Evolutionary conservation across 2,888 invertebrate genomes (phyloP).

Genomic region (Apamea epomidion): DNA sequence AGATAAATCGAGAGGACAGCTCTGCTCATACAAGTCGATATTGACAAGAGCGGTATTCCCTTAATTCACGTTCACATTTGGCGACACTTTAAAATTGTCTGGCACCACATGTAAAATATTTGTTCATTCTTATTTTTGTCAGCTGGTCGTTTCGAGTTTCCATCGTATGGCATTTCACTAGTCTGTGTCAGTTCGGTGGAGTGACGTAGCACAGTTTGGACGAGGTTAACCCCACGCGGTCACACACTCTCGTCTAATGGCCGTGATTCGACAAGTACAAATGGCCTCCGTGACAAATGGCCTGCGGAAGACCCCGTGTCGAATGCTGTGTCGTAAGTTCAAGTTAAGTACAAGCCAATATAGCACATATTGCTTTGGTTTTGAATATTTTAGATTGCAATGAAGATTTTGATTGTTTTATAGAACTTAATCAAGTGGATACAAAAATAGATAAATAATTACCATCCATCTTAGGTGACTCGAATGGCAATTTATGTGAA

Average conservation of each 20-base stretch:
- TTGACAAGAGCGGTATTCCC: conserved; percentile 84
- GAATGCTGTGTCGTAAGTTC: conserved; percentile 84
- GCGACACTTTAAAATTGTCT: conserved; percentile 61
- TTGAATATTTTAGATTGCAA: conserved; percentile 55
- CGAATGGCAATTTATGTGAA: conserved; percentile 45
- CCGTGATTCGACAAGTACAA: conserved; percentile 91
- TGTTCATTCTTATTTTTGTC: conserved; percentile 35
- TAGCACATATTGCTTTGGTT: conserved; percentile 78
- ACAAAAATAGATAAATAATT: conserved; percentile 26
- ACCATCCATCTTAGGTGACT: conserved; percentile 22
- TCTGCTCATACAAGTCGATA: conserved; percentile 85
- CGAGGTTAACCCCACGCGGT: conserved; percentile 87
- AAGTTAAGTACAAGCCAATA: conserved; percentile 81
- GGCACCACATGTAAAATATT: conserved; percentile 65
- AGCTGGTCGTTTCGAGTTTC: conserved; percentile 62
- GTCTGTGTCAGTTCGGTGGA: conserved; percentile 75
- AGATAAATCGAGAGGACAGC: conserved; percentile 88
- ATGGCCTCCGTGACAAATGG: conserved; percentile 90
- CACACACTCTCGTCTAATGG: conserved; percentile 90
- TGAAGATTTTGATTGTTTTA: conserved; percentile 26
- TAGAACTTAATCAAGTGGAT: conserved; percentile 11
- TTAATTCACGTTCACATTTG: conserved; percentile 74
- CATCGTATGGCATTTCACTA: conserved; percentile 64
- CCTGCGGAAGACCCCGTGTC: conserved; percentile 87
- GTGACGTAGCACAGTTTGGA: conserved; percentile 79